These are phyloP conservation scores for Hyposoter didymator DNA, from an alignment of 2,888 invertebrate species.

Conservation along the genomic window DNA sequence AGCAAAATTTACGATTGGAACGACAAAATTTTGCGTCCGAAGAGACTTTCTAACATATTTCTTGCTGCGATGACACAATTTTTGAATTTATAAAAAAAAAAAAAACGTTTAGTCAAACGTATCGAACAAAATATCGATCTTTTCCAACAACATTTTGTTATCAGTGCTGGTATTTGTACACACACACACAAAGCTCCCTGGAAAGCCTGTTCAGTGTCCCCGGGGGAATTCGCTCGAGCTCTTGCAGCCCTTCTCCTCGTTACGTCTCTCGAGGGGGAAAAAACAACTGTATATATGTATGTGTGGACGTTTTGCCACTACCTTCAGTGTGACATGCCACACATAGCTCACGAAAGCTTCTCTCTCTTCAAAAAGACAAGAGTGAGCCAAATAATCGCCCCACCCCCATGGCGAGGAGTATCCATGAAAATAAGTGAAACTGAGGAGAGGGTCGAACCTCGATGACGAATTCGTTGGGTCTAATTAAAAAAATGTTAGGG, in stretches of 20 bases:
- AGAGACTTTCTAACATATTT: too few species aligned
- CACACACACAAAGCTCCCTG: slow-evolving; percentile 33
- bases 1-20: too few species aligned
- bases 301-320: slow-evolving; percentile 48
- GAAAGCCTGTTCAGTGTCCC: slow-evolving; percentile 60
- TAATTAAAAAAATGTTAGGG: not conserved
- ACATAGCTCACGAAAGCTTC: slow-evolving; percentile 28
- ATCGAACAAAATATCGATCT: too few species aligned
- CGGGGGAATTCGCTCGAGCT: slow-evolving; percentile 59
- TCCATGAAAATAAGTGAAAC: not conserved
- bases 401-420: not conserved
- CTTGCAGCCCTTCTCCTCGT: slow-evolving; percentile 43
- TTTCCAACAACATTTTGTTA: too few species aligned
- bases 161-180: not conserved
- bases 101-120: too few species aligned
- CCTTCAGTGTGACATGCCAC: slow-evolving; percentile 3
- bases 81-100: too few species aligned
- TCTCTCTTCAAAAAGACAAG: slow-evolving; percentile 10
- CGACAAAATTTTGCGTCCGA: too few species aligned
- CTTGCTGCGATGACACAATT: too few species aligned
- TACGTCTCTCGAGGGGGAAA: slow-evolving; percentile 54
- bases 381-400: slow-evolving; percentile 4
- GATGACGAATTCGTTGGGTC: not conserved
- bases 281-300: not conserved
- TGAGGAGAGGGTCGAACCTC: not conserved